These are phyloP conservation scores for Bellardia bayeri DNA, from an alignment of 2,888 invertebrate genomes.

Conservation along the genomic window DNA sequence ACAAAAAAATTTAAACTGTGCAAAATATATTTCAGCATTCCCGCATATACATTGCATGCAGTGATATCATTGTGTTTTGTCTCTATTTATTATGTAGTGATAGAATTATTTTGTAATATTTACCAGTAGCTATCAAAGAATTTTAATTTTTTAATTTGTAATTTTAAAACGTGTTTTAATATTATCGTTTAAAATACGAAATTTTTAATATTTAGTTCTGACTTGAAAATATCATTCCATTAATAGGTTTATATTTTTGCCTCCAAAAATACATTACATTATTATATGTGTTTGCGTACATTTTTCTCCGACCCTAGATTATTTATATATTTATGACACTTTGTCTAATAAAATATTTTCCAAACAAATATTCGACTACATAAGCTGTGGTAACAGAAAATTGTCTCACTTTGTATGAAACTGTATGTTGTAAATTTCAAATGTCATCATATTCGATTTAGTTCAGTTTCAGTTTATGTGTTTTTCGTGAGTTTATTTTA, in stretches of 20 bases:
- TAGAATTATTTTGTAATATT: too few relatives aligned
- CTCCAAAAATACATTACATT: background rate
- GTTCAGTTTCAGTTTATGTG: background rate
- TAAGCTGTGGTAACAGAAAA: background rate
- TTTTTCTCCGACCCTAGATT: background rate
- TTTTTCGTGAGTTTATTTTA: background rate
- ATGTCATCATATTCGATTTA: conserved; percentile 1
- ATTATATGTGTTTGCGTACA: background rate
- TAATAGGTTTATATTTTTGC: background rate
- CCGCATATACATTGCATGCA: too few relatives aligned
- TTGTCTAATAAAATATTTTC: background rate
- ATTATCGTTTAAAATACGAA: too few relatives aligned
- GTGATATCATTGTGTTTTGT: too few relatives aligned
- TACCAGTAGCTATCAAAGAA: too few relatives aligned
- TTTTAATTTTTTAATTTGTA: too few relatives aligned
- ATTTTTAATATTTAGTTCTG: too few relatives aligned
- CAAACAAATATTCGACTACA: background rate
- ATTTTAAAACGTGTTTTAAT: too few relatives aligned
- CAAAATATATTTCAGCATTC: too few relatives aligned
- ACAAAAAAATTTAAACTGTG: too few relatives aligned
- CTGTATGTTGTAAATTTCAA: conserved; percentile 1
- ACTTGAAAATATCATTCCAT: too few relatives aligned
- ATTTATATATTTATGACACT: background rate
- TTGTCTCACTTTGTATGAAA: background rate
- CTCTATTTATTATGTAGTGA: too few relatives aligned